Conservation (phyloP, 2,797 vertebrate genomes). For the Mormyrus proboscirostris region DNA sequence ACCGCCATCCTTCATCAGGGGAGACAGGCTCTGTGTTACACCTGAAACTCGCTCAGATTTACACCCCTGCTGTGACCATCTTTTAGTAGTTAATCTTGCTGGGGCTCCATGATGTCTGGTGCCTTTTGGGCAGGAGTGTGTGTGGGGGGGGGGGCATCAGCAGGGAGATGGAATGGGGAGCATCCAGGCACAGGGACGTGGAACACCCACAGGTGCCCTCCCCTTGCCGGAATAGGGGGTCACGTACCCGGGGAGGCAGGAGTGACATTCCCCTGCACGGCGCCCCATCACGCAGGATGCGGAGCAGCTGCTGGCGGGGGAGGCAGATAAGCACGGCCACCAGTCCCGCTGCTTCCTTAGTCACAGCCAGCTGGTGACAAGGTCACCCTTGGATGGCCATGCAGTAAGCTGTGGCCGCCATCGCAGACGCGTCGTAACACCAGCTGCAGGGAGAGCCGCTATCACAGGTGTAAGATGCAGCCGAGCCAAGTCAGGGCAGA, state of each 20-base stretch:
- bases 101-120: constrained; percentile 45
- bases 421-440: background rate
- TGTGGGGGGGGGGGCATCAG: constrained; percentile 34
- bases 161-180: constrained; percentile 62
- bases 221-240: background rate
- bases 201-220: constrained; percentile 45
- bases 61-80: constrained; percentile 52
- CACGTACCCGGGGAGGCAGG: background rate
- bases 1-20: constrained; percentile 55
- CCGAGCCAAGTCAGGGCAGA: background rate
- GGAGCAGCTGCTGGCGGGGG: background rate
- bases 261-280: background rate
- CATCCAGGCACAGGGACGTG: constrained; percentile 51
- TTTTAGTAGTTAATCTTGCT: constrained; percentile 64
- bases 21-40: constrained; percentile 60
- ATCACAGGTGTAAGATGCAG: background rate
- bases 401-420: background rate
- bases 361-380: constrained; percentile 13
- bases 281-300: background rate
- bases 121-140: constrained; percentile 20
- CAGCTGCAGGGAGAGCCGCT: background rate
- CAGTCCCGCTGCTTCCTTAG: background rate
- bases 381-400: background rate
- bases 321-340: background rate
- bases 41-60: constrained; percentile 61